Evolutionary conservation across 2,113 vertebrate genomes (phyloP), one percentile per base, ranked within the genome.

Genomic region (Ptyas mucosa): DNA sequence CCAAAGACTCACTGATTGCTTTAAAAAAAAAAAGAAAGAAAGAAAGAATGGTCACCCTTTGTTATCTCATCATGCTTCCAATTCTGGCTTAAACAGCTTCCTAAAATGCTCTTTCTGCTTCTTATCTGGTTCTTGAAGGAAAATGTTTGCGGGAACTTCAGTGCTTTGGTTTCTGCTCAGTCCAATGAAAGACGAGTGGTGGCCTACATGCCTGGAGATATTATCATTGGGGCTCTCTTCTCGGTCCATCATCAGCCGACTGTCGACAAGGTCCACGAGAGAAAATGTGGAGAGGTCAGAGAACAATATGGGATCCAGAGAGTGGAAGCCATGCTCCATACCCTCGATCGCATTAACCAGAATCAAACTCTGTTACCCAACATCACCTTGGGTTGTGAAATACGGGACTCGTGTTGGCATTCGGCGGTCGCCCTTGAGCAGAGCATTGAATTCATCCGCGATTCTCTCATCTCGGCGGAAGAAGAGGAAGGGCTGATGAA

Each of bases 301-400:
- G 99, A 99, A 96, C 99, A 99, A 94, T 99, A 99, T 89, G 99
- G 99, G 87, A 99, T 99, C 95, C 99, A 99, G 97, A 98, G 99
- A 89, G 99, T 99, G 96, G 99, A 99, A 95, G 99, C 99, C 85
- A 99, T 99, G 99, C 98, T 99, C 95, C 98, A 99, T 89, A 99
- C 99, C 0, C 97, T 99, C 91, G 99, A 99, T 93, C 98, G 99
- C 94, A 99, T 99, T 97, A 99, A 99, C 51, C 95, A 97, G 8
- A 99, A 99, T 96, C 98, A 97, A 18, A 96, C 97, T 0, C 97
- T 99, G 93, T 96, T 99, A 92, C 99, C 99, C 95, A 99, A 99
- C 97, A 99, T 99, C 96, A 98, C 98, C 0, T 96, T 99, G 18
- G 99, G 99, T 96, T 99, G 99, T 57, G 99, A 99, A 97, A 99